Evolutionary conservation across 92 coral and sea anemone species (phyloP), one percentile per base, ranked within the genome.

Genomic region (Porites lobata): DNA sequence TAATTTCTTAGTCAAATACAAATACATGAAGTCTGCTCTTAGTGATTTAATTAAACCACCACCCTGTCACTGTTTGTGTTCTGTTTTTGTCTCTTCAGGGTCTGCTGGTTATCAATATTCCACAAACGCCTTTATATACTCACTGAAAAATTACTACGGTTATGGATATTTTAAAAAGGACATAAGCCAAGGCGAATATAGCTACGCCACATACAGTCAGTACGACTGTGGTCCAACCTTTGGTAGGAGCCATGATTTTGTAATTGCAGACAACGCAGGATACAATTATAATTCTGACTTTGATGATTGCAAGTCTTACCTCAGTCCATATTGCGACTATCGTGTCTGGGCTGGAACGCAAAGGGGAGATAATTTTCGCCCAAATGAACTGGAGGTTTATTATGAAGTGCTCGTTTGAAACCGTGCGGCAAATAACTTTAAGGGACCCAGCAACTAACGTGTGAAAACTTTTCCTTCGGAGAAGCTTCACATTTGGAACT

Each of bases 91-190:
- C 24, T n/a, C 24, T 73, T 38, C 77, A 73, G 77, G 58, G 56
- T 73, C 58, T 17, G 38, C 15, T 18, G 18, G 62, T 0, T 75
- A 52, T 43, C 38, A 9, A 0, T 75, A 17, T 38, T 51, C 79
- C 18, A 17, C 79, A 19, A 75, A 75, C 6, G 3, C 79, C 15
- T 75, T 75, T 43, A 53, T 75, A 51, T 75, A 18, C 9, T 75
- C 79, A 17, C 64, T 75, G 43, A 75, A 50, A 75, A 75, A 75
- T 12, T 51, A 52, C 15, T 1, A 2, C 0, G 65, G 65, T 8
- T 50, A 75, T 75, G 79, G 79, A 47, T 75, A 69, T 15, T 69
- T 69, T 69, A 69, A 69, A 69, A 69, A 29, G 4, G 74, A 69
- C 74, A 26, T 69, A 11, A 69, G 38, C 38, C 38, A 29, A 1